Conservation (phyloP, 2,113 vertebrate species). For the Tauraco erythrolophus region DNA sequence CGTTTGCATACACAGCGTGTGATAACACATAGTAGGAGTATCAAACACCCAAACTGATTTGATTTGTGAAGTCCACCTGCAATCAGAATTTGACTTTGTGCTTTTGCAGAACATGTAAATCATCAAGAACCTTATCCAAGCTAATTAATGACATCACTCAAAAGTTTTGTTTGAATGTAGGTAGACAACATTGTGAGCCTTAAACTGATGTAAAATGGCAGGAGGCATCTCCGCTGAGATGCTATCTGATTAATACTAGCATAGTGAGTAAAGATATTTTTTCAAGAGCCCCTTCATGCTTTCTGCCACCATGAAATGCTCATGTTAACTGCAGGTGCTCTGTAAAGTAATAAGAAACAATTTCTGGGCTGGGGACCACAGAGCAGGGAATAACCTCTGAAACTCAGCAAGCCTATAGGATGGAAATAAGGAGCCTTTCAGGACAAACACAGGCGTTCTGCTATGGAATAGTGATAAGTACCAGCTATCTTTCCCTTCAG, state of each 20-base stretch:
- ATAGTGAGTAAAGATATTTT: neutral
- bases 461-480: neutral
- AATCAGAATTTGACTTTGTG: neutral
- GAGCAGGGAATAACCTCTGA: neutral
- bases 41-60: neutral
- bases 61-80: neutral
- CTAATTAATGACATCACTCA: neutral
- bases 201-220: neutral
- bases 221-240: neutral
- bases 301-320: neutral
- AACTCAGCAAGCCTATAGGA: neutral
- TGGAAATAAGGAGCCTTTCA: neutral
- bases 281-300: neutral
- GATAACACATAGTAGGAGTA: neutral
- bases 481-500: neutral
- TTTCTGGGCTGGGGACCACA: neutral
- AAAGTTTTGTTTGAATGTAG: neutral
- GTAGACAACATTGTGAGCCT: neutral
- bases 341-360: neutral
- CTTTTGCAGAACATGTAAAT: neutral
- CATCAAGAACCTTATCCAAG: neutral
- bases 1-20: accelerated
- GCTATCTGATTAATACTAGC: neutral
- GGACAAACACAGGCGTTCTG: neutral
- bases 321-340: neutral